Evolutionary conservation across 2,888 invertebrate genomes (phyloP).

Genomic region (Leptothorax acervorum): DNA sequence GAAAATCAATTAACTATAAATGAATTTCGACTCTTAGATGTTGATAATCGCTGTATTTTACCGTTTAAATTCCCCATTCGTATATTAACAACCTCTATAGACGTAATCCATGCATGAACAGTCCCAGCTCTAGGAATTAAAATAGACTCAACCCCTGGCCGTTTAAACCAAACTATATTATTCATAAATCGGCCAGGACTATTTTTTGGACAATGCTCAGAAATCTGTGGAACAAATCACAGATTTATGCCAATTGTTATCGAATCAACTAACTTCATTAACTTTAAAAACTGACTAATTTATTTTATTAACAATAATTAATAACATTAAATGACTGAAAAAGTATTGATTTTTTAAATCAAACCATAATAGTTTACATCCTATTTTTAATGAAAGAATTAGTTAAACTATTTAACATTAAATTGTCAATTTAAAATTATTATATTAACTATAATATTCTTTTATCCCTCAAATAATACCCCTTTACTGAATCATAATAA

Average conservation of each 20-base stretch:
- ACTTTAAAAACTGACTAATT: conserved; percentile 90
- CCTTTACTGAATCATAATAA: neutral
- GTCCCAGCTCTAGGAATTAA: conserved; percentile 86
- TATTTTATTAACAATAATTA: neutral
- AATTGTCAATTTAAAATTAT: conserved; percentile 36
- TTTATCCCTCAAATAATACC: conserved; percentile 17
- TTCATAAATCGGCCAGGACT: conserved; percentile 88
- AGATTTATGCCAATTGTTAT: conserved; percentile 92
- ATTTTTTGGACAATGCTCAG: conserved; percentile 92
- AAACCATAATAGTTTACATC: conserved; percentile 87
- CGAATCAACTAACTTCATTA: conserved; percentile 87
- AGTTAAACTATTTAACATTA: conserved; percentile 87
- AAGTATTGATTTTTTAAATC: conserved; percentile 88
- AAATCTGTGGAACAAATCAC: conserved; percentile 93
- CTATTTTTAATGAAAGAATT: conserved; percentile 77
- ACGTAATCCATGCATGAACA: conserved; percentile 90
- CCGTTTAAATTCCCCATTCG: conserved; percentile 54
- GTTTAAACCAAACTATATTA: conserved; percentile 88
- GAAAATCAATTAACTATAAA: neutral
- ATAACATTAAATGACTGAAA: conserved; percentile 89
- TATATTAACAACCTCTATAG: conserved; percentile 87
- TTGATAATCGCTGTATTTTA: conserved; percentile 71
- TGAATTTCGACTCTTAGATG: conserved; percentile 61
- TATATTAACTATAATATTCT: conserved; percentile 1
- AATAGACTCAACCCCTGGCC: conserved; percentile 86